Percentiles rank a stretch among this genome's conserved stretches.
Evolutionary conservation across 2,113 vertebrate species (phyloP).

Genomic region (Tenrec ecaudatus): DNA sequence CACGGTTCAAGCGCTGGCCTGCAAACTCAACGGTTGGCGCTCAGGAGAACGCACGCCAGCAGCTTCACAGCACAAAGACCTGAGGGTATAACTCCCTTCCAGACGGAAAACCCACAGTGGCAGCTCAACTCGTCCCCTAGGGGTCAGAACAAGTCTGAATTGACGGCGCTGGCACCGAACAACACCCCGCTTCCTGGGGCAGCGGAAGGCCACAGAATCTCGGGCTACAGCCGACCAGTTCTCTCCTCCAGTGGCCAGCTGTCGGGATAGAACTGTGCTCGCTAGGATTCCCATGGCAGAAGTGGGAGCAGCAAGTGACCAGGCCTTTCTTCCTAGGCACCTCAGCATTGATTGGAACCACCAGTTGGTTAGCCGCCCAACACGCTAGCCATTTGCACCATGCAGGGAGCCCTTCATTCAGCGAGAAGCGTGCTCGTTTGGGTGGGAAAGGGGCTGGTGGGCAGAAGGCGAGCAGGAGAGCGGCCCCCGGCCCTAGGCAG

Average conservation of each 20-base stretch:
- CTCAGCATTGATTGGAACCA: background rate
- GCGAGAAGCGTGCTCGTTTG: background rate
- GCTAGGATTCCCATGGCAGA: background rate
- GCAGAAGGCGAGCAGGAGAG: too few relatives aligned
- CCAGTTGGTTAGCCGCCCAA: background rate
- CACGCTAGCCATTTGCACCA: background rate
- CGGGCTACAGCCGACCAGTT: background rate
- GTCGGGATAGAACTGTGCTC: background rate
- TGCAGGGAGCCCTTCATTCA: background rate
- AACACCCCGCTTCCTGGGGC: background rate
- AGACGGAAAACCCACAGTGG: background rate
- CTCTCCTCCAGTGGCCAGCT: background rate
- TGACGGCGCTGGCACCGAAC: background rate
- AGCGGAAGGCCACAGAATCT: background rate
- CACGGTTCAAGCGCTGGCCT: background rate
- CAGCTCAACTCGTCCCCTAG: background rate
- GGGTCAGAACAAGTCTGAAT: background rate
- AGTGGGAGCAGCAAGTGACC: background rate
- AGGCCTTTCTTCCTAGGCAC: background rate
- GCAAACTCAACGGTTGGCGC: too few relatives aligned
- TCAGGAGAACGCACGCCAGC: background rate
- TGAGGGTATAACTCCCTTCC: background rate
- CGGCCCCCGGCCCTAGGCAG: rapidly evolving
- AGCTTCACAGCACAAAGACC: background rate
- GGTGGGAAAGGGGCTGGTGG: background rate